Conservation (phyloP, 2,888 invertebrate genomes). For the Eupithecia insigniata region DNA sequence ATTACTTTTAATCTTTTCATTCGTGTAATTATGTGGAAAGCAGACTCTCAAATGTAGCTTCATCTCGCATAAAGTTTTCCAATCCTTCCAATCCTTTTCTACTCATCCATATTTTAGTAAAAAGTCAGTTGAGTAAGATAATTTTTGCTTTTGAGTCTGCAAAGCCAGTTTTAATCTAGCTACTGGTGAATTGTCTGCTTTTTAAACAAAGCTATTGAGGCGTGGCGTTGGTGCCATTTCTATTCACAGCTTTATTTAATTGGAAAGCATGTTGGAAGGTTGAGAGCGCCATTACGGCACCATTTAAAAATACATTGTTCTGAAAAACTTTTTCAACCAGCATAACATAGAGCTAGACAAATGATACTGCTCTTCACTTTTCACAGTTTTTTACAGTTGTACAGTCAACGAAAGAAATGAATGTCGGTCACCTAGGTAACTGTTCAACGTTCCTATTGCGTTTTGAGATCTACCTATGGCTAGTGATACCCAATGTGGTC, state of each 20-base stretch:
- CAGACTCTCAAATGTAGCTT: neutral
- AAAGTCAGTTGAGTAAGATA: neutral
- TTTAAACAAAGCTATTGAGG: neutral
- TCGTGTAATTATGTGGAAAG: neutral
- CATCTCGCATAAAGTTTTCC: neutral
- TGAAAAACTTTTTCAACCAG: slow-evolving; percentile 20
- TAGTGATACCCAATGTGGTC: neutral
- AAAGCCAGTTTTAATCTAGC: neutral
- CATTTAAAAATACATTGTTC: slow-evolving; percentile 29
- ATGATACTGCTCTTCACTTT: slow-evolving; percentile 17
- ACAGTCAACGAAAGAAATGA: neutral
- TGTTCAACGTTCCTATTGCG: no score
- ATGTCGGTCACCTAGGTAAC: no score
- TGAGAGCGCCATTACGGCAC: slow-evolving; percentile 19
- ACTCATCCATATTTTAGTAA: neutral
- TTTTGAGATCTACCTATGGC: no score
- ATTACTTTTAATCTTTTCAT: neutral
- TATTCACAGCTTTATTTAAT: neutral
- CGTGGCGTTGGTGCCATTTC: neutral
- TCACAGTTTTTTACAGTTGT: neutral
- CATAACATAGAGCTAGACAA: slow-evolving; percentile 25
- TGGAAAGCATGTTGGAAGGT: neutral
- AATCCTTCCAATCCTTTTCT: neutral
- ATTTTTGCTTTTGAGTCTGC: neutral
- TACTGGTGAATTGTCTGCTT: neutral